Conservation (phyloP, 2,113 vertebrate species). For the Orcinus orca region DNA sequence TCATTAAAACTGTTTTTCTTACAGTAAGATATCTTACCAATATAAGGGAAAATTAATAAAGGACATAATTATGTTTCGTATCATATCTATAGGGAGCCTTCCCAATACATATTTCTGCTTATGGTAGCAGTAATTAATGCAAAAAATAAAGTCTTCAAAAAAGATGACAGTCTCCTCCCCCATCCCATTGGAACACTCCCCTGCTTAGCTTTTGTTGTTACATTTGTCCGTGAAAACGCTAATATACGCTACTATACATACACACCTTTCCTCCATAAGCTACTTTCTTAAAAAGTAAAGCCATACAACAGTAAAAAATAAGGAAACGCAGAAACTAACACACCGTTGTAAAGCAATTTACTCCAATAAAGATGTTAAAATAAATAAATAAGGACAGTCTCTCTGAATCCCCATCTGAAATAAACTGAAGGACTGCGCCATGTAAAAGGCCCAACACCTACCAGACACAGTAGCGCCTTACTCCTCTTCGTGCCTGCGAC, state of each 20-base stretch:
- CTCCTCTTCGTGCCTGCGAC: neutral
- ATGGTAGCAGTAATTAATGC: rapidly evolving
- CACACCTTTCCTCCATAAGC: neutral
- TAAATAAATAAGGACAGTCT: neutral
- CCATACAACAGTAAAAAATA: too few relatives aligned
- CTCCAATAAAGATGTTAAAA: too few relatives aligned
- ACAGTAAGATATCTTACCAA: too few relatives aligned
- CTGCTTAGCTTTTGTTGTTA: rapidly evolving
- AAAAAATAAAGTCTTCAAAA: neutral
- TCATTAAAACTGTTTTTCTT: neutral
- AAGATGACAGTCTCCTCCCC: too few relatives aligned
- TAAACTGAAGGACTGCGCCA: neutral
- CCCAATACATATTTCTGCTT: rapidly evolving
- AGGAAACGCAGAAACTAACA: too few relatives aligned
- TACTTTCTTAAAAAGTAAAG: too few relatives aligned
- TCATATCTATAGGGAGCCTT: neutral
- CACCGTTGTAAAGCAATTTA: too few relatives aligned
- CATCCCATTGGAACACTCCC: too few relatives aligned
- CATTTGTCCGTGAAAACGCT: rapidly evolving
- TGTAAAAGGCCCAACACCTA: neutral
- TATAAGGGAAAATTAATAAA: neutral
- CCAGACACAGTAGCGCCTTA: neutral
- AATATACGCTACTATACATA: rapidly evolving
- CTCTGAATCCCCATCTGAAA: too few relatives aligned
- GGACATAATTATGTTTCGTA: too few relatives aligned